Evolutionary conservation across 2,113 vertebrate genomes (phyloP).

Genomic region (Cavia porcellus): DNA sequence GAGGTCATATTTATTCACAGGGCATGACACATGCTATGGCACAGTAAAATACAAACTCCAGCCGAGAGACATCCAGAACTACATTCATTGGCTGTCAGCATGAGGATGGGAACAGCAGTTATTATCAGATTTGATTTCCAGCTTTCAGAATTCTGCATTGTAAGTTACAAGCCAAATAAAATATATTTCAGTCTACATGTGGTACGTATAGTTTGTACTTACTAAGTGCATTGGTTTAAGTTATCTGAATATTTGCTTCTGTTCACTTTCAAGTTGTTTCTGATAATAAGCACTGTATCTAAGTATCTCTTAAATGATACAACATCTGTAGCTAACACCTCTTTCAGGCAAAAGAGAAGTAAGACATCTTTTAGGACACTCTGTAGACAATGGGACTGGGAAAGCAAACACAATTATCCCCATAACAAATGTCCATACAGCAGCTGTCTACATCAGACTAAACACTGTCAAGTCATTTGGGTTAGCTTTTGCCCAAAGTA

Average conservation of each 20-base stretch:
- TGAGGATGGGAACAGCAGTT: background rate
- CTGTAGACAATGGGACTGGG: background rate
- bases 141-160: background rate
- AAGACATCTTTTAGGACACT: conserved; percentile 2
- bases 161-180: conserved; percentile 27
- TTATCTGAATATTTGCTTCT: background rate
- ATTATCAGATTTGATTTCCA: background rate
- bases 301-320: conserved; percentile 2
- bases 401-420: background rate
- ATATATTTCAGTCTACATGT: background rate
- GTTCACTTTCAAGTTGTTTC: conserved; percentile 16
- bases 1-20: background rate
- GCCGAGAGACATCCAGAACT: background rate
- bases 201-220: background rate
- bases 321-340: background rate
- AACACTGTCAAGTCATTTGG: conserved; percentile 6
- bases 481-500: conserved; percentile 40
- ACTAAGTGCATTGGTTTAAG: background rate
- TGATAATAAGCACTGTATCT: background rate
- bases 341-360: conserved; percentile 10
- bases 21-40: background rate
- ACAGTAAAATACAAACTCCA: background rate
- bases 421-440: background rate
- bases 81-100: background rate
- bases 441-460: background rate